Base-by-base conservation (phyloP, 2,113 vertebrate species). In the Vulpes ferrilata region DNA sequence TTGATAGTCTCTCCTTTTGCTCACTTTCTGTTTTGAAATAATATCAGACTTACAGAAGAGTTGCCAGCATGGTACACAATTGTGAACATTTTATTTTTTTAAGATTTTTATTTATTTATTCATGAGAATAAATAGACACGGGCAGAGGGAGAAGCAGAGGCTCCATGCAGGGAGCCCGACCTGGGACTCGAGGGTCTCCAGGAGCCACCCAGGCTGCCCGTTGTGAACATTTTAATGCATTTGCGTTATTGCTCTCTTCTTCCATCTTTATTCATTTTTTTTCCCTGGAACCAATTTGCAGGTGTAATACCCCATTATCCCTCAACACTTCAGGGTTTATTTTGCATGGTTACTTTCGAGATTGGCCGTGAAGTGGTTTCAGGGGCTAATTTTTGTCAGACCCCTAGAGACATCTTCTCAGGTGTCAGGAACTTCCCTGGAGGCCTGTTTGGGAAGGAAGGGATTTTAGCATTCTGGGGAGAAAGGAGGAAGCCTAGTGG, bases 11-110 rank as follows among this genome's bases (percentile, higher is more conserved):
- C 53, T 79, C 48, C 87, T 71, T 88, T 89, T 17, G 48, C 69
- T 78, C 78, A 93, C 67, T 65, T 79, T 64, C 32, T 30, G 79
- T 86, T 96, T 85, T 83, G 67, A 96, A 83, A 13, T 74, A 17
- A 60, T 80, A 81, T 91, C 76, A 90, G 15, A 67, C 86, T 60
- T 65, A 30, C 35, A 59, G 19, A 62, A 73, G 74, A 87, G 74
- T 51, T 94, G 62, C 84, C 53, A 32, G 22, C 23, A 3, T 2
- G 22, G 30, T 15, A 27, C 13, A 22, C 11, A 19, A 0, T 55
- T 32, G 23, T 88, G 80, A 73, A 67, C n/a, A 53, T 38, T 43
- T 43, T 43, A 53, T 38, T 43, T 43, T 43, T 43, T 43, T 7
- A 43, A 43, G 43, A 43, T 43, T 43, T 43, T 7, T 43, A 43